Percentiles rank a stretch among this genome's conserved stretches.
phyloP scores from a whole-genome alignment of 2,888 invertebrate species.

The Pseudoips prasinana region DNA sequence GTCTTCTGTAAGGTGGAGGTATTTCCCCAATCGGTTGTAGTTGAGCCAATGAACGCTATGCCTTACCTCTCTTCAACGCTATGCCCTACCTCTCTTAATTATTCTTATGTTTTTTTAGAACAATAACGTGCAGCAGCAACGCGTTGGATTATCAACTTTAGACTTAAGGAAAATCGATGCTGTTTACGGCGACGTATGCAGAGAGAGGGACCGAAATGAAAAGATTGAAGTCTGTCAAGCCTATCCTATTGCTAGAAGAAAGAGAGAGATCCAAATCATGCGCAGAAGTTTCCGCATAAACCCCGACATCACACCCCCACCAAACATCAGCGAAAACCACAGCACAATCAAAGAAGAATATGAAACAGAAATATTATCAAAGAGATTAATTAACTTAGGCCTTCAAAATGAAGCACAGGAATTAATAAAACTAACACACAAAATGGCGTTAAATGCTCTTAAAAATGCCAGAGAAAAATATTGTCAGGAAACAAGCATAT shows the following conservation, averaged over 20 bases:
- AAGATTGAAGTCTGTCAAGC: constrained; percentile 62
- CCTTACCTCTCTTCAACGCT: too few relatives aligned
- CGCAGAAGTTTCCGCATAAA: constrained; percentile 54
- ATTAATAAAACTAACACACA: constrained; percentile 46
- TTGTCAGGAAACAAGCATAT: constrained; percentile 40
- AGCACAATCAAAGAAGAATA: background rate
- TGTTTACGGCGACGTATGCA: constrained; percentile 61
- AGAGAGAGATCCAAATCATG: constrained; percentile 18
- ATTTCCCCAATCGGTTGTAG: too few relatives aligned
- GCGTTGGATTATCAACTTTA: constrained; percentile 38
- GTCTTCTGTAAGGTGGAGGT: too few relatives aligned
- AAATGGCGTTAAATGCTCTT: constrained; percentile 45
- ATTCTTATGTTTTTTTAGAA: too few relatives aligned
- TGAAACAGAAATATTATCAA: constrained; percentile 1
- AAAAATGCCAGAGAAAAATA: constrained; percentile 45
- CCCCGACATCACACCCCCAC: constrained; percentile 59
- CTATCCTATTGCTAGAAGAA: constrained; percentile 51
- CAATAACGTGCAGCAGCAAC: constrained; percentile 40
- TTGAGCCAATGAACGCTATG: too few relatives aligned
- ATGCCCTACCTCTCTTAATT: too few relatives aligned
- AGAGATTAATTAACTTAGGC: constrained; percentile 39
- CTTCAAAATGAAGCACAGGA: constrained; percentile 46
- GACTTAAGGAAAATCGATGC: constrained; percentile 61
- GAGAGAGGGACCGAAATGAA: constrained; percentile 53
- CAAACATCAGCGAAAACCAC: constrained; percentile 12